Base-by-base conservation (phyloP, 1,140 invertebrate genomes). In the Eciton burchellii region DNA sequence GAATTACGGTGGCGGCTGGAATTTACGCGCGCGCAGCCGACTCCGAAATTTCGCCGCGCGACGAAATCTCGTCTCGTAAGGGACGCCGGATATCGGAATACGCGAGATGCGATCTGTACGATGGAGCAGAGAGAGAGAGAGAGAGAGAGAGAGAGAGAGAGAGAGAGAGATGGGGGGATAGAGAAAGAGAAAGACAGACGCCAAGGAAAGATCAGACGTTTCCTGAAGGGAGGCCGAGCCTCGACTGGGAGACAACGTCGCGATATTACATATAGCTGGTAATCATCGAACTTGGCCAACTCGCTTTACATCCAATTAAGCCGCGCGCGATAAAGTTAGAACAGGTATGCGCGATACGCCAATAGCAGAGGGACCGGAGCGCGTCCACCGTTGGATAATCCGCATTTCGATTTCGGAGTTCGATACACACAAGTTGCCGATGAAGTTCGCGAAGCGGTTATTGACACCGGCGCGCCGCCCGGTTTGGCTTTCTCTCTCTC, bases 371-470 rank as follows among this genome's bases (percentile, higher is more conserved):
- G 21, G 62, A 57, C 47, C 8, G 54, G 5, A 43, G 11, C 62
- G 68, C 63, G 54, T 63, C 63, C 59, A 65, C 59, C 47, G 54
- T 3, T 52, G 56, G 70, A 70, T 62, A 81, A 86, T 60, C 74
- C 74, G 49, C 73, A 24, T 86, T 84, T 84, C 74, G 60, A 83
- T 88, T 82, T 84, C 68, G 66, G 79, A 86, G 84, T 81, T 81
- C 85, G 71, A 88, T 88, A 87, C 59, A 73, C 81, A 70, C 74
- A 86, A 87, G 74, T 82, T 86, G 79, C 43, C 85, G 54, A 82
- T 81, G 29, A 86, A 87, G 85, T 87, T 87, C 63, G 49, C 62
- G 43, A 66, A 54, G 43, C 73, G 57, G 81, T 86, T 87, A 87
- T 87, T 83, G 85, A 86, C 85, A 87, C 66, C 57, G 71, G 3